phyloP scores from a whole-genome alignment of 1,140 invertebrate genomes.

The Thereuonema tuberculata region DNA sequence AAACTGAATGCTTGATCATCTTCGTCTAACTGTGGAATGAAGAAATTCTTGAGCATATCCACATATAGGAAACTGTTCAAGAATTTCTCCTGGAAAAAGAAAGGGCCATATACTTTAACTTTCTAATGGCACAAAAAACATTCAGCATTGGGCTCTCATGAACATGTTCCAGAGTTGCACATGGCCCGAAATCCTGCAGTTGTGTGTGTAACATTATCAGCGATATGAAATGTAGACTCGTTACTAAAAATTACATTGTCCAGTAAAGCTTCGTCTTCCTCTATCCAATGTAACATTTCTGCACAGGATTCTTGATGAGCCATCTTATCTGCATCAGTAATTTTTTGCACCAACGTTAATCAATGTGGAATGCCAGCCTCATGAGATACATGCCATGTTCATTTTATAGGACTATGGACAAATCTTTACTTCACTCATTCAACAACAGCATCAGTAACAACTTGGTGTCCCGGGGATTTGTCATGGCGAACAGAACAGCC shows the following conservation, averaged over 20 bases:
- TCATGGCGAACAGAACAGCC: background rate
- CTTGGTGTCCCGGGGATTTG: background rate
- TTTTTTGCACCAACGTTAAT: background rate
- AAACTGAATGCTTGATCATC: background rate
- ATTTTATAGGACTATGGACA: background rate
- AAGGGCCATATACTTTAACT: background rate
- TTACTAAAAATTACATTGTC: background rate
- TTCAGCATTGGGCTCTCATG: background rate
- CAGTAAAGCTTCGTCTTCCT: too few species aligned
- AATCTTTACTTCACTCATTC: background rate
- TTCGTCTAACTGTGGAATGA: background rate
- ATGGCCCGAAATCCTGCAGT: background rate
- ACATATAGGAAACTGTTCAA: background rate
- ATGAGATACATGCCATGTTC: background rate
- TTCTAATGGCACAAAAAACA: background rate
- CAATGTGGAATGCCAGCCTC: background rate
- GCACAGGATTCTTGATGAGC: background rate
- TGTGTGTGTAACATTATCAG: background rate
- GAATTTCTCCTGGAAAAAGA: background rate
- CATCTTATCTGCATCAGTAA: background rate
- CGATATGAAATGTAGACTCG: background rate
- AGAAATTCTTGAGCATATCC: background rate
- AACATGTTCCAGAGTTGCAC: background rate
- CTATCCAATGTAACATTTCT: background rate
- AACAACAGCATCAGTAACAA: background rate